Percentiles rank a stretch among this genome's conserved stretches.
phyloP scores from a whole-genome alignment of 2,888 invertebrate species.

The Dascillus cervinus region DNA sequence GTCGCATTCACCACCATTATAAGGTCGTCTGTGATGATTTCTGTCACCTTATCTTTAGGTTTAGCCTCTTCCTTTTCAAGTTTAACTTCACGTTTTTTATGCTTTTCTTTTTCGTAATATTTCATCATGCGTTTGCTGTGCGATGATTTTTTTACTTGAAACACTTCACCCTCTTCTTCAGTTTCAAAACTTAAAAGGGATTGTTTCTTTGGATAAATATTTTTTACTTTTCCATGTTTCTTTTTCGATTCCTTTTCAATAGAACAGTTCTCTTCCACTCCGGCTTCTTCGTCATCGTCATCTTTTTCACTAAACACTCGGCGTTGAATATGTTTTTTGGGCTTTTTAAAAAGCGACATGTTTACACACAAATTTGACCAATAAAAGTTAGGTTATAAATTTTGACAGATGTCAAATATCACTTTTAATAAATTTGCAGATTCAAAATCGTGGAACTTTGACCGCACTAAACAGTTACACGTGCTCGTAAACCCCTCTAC shows the following conservation, averaged over 20 bases:
- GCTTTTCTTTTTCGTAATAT: slow-evolving; percentile 71
- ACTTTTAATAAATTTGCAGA: no score
- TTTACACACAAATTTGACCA: slow-evolving; percentile 13
- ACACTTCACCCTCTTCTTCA: slow-evolving; percentile 80
- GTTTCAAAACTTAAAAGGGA: slow-evolving; percentile 71
- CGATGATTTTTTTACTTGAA: slow-evolving; percentile 92
- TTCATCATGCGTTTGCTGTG: slow-evolving; percentile 86
- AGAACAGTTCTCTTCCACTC: slow-evolving; percentile 33
- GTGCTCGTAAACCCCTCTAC: no score
- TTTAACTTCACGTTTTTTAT: slow-evolving; percentile 49
- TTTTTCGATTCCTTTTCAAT: slow-evolving; percentile 25
- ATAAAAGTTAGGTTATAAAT: slow-evolving; percentile 1
- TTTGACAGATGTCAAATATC: background rate
- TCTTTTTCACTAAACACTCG: slow-evolving; percentile 62
- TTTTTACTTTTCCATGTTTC: slow-evolving; percentile 28
- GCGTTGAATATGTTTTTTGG: slow-evolving; percentile 73
- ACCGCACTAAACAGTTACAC: no score
- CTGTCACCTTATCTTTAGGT: slow-evolving; percentile 51
- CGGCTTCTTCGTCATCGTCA: slow-evolving; percentile 58
- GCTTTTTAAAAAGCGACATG: slow-evolving; percentile 84
- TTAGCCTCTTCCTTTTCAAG: slow-evolving; percentile 30
- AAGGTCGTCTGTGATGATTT: slow-evolving; percentile 63
- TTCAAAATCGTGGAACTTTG: no score
- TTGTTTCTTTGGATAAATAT: slow-evolving; percentile 45
- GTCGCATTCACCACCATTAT: slow-evolving; percentile 47